A percentile compares a stretch with the other conserved stretches of the same genome.
Conservation (phyloP, 2,888 invertebrate species). For the Machimus atricapillus region DNA sequence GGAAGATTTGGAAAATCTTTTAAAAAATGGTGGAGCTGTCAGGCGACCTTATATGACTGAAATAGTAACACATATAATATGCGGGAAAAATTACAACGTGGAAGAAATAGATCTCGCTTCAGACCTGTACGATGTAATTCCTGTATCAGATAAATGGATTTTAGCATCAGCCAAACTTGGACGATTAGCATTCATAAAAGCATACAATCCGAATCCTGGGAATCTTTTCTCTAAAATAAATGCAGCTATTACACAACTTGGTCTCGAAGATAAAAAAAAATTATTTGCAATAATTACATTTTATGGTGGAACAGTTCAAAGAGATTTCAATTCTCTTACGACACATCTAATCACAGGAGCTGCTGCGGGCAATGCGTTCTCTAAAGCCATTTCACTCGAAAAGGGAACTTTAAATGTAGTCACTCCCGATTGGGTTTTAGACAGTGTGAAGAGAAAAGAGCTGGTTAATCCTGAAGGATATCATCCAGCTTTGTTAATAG, state of each 20-base stretch:
- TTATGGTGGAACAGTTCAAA: slow-evolving; percentile 83
- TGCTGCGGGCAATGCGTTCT: slow-evolving; percentile 77
- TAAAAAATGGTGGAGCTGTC: slow-evolving; percentile 88
- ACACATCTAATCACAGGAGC: slow-evolving; percentile 85
- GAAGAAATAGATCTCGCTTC: slow-evolving; percentile 88
- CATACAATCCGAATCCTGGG: slow-evolving; percentile 72
- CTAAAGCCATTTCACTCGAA: slow-evolving; percentile 68
- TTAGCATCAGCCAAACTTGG: slow-evolving; percentile 69
- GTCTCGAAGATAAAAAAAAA: slow-evolving; percentile 74
- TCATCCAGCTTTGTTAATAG: slow-evolving; percentile 80
- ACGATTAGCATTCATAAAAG: slow-evolving; percentile 72
- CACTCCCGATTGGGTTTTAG: slow-evolving; percentile 91
- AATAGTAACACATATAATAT: slow-evolving; percentile 91
- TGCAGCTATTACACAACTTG: slow-evolving; percentile 80
- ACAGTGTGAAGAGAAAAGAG: slow-evolving; percentile 74
- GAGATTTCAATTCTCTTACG: slow-evolving; percentile 74
- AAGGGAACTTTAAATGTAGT: slow-evolving; percentile 70
- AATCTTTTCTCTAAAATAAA: slow-evolving; percentile 79
- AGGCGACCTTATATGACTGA: slow-evolving; percentile 87
- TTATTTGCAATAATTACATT: slow-evolving; percentile 86
- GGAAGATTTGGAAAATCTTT: slow-evolving; percentile 75
- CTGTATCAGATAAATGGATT: slow-evolving; percentile 89
- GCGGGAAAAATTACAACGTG: slow-evolving; percentile 83
- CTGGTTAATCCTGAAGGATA: slow-evolving; percentile 72
- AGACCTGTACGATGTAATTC: slow-evolving; percentile 92